These are phyloP conservation scores for Beroe forskalii DNA, from an alignment of 37 sponge, comb jelly and placozoan genomes.

Conservation along the genomic window DNA sequence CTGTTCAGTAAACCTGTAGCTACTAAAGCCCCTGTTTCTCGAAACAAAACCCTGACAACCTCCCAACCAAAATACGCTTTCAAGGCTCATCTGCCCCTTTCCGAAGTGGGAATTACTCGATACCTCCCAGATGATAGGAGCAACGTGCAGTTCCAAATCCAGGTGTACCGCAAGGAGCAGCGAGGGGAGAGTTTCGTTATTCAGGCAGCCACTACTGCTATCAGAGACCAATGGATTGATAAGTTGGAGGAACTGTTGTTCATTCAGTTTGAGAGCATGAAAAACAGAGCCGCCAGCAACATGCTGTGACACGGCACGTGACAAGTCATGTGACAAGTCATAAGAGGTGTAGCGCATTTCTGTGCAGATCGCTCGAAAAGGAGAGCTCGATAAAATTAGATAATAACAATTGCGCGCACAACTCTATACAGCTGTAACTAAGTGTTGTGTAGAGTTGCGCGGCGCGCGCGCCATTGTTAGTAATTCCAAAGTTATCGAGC, in stretches of 20 bases:
- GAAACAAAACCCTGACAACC: not conserved
- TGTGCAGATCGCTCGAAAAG: too few relatives aligned
- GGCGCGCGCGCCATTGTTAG: too few relatives aligned
- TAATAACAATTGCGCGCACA: too few relatives aligned
- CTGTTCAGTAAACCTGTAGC: constrained; percentile 34
- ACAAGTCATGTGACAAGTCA: too few relatives aligned
- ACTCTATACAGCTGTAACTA: too few relatives aligned
- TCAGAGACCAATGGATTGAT: constrained; percentile 16
- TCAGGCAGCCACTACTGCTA: constrained; percentile 5
- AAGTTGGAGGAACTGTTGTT: not conserved
- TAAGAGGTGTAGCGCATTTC: too few relatives aligned
- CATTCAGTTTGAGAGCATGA: not conserved
- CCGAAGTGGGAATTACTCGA: not conserved
- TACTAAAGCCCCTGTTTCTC: not conserved
- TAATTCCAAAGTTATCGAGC: too few relatives aligned
- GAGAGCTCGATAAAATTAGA: too few relatives aligned
- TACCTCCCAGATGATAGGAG: not conserved
- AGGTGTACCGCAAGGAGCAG: not conserved
- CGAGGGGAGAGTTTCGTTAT: not conserved
- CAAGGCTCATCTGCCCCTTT: not conserved
- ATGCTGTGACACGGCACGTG: not conserved
- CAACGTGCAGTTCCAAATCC: not conserved
- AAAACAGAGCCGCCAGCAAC: constrained; percentile 39
- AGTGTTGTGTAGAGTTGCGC: too few relatives aligned
- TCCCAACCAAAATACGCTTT: not conserved